phyloP scores from a whole-genome alignment of 2,113 vertebrate genomes.

The human region GRCh38 chr2:140534001-140534500 shows the following conservation, averaged over 20 bases:
- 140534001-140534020: conserved; percentile 82
- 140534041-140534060: conserved; percentile 97
- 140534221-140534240: not conserved
- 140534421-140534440: not conserved
- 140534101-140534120: conserved; percentile 94
- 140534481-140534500: not conserved
- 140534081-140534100: conserved; percentile 90
- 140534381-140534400: not conserved
- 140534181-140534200: not conserved
- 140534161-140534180: not conserved
- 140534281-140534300: not conserved
- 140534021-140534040: conserved; percentile 95
- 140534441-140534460: not conserved
- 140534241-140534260: not conserved
- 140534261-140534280: not conserved
- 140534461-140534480: not conserved
- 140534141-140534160: conserved; percentile 80
- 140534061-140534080: conserved; percentile 92
- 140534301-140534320: not conserved
- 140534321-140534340: not conserved
- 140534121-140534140: conserved; percentile 94
- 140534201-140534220: not conserved
- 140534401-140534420: not conserved
- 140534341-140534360: not conserved
- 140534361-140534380: not conserved